phyloP scores from a whole-genome alignment of 2,888 invertebrate species.

The Salpingus planirostris region DNA sequence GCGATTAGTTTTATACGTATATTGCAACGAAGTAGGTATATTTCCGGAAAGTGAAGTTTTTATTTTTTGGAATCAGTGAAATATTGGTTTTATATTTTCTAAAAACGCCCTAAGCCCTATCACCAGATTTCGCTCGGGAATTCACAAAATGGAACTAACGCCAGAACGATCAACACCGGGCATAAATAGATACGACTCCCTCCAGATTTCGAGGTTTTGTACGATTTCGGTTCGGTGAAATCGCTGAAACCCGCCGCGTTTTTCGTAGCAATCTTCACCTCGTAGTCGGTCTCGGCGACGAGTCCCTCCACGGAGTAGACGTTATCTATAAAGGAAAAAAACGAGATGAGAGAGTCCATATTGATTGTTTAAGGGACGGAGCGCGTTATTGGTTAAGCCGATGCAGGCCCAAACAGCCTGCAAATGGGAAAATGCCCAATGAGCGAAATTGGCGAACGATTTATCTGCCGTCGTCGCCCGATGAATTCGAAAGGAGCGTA shows the following conservation, averaged over 20 bases:
- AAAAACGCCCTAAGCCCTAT: too few species aligned
- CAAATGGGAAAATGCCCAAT: too few species aligned
- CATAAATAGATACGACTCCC: too few species aligned
- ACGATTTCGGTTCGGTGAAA: too few species aligned
- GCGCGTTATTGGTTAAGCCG: not conserved
- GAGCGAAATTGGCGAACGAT: not conserved
- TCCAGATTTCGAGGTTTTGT: too few species aligned
- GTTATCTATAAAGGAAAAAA: slow-evolving; percentile 34
- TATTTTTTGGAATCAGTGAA: not conserved
- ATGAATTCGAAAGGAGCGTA: slow-evolving; percentile 13
- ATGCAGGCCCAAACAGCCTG: not conserved
- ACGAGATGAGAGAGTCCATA: not conserved
- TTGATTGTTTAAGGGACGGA: not conserved
- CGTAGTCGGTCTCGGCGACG: slow-evolving; percentile 44
- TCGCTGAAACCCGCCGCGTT: slow-evolving; percentile 47
- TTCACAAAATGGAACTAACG: too few species aligned
- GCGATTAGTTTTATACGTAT: slow-evolving; percentile 9
- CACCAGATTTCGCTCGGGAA: too few species aligned
- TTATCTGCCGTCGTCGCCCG: not conserved
- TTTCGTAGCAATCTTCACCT: slow-evolving; percentile 46
- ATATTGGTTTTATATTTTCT: too few species aligned
- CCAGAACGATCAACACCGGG: too few species aligned
- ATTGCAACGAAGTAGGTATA: slow-evolving; percentile 12
- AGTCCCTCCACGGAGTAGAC: slow-evolving; percentile 44
- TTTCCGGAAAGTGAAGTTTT: slow-evolving; percentile 5